These are phyloP conservation scores for Aphyosemion australe DNA, from an alignment of 2,113 vertebrate genomes.

Conservation along the genomic window DNA sequence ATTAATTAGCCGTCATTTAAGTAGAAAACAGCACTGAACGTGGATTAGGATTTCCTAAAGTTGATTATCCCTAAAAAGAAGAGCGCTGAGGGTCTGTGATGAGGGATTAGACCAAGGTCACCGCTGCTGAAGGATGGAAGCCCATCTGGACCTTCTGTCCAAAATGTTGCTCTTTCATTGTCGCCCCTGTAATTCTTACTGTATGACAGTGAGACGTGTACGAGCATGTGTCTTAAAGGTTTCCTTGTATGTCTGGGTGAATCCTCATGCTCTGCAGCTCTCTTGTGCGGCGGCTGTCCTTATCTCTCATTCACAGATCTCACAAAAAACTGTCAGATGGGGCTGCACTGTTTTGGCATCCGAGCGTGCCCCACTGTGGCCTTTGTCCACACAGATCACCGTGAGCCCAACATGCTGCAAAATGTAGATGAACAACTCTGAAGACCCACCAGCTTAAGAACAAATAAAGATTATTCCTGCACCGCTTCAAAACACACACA, in stretches of 20 bases:
- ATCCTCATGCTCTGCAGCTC: conserved; percentile 36
- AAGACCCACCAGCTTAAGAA: conserved; percentile 40
- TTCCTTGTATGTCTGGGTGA: conserved; percentile 4
- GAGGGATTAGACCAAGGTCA: conserved; percentile 80
- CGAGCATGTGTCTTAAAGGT: conserved; percentile 25
- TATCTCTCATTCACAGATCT: conserved; percentile 72
- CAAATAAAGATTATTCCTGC: conserved; percentile 54
- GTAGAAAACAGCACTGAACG: conserved; percentile 33
- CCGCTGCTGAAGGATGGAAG: conserved; percentile 52
- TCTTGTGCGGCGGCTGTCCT: conserved; percentile 57
- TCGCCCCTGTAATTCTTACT: conserved; percentile 22
- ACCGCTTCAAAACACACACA: conserved; percentile 45
- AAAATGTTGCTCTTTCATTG: conserved; percentile 35
- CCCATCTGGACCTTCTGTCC: conserved; percentile 45
- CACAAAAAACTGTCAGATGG: conserved; percentile 55
- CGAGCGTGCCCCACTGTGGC: conserved; percentile 51
- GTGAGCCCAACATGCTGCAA: conserved; percentile 36
- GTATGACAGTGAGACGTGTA: conserved; percentile 16
- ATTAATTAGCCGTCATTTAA: conserved; percentile 53
- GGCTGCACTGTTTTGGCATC: conserved; percentile 53
- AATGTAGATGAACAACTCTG: conserved; percentile 52
- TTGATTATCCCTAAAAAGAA: conserved; percentile 53
- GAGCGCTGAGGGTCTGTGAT: conserved; percentile 56
- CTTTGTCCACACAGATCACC: conserved; percentile 56
- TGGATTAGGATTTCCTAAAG: conserved; percentile 55